Evolutionary conservation across 2,113 vertebrate genomes (phyloP), one percentile per base, ranked within the genome.

Genomic region (Eurystomus gularis): DNA sequence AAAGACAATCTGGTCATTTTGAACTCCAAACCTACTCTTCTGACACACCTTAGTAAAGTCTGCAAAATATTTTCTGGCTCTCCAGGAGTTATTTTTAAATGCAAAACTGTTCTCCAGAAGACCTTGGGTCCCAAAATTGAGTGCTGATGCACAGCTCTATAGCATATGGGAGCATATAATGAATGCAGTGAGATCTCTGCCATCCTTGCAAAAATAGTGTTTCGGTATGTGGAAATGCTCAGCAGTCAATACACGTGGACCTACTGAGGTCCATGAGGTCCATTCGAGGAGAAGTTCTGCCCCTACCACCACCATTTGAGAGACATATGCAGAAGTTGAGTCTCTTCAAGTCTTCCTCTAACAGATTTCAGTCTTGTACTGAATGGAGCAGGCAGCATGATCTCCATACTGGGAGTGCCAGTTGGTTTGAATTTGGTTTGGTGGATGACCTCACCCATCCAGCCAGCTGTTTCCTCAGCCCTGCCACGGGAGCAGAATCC

Each of bases 181-280:
- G 35, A 65, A 65, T 58, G 12, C 75, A 57, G 69, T 4, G 29
- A 76, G 37, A 13, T 31, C 42, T 46, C 37, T 75, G 25, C 25
- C 78, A 42, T 26, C 4, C 13, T n/a, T 66, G 58, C 40, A 72
- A 40, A 57, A 57, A 29, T 16, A 9, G 14, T 62, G 19, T 40
- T n/a, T 68, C 52, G 44, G 18, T 28, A 35, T 14, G 14, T 51
- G 40, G 35, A 35, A 72, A 42, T 15, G 21, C 33, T 8, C 1
- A 0, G 20, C 1, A 4, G 19, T 26, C 65, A 48, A 4, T 10
- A 13, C 14, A 8, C 6, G 19, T 24, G 39, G 51, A 37, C 18
- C 26, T 40, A 9, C 52, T 68, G 65, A 78, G 25, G 13, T 66
- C 31, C 19, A 4, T 5, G 12, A 54, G 13, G 31, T 37, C 52